phyloP scores from a whole-genome alignment of 1,140 invertebrate genomes.

The Mizuhopecten yessoensis region DNA sequence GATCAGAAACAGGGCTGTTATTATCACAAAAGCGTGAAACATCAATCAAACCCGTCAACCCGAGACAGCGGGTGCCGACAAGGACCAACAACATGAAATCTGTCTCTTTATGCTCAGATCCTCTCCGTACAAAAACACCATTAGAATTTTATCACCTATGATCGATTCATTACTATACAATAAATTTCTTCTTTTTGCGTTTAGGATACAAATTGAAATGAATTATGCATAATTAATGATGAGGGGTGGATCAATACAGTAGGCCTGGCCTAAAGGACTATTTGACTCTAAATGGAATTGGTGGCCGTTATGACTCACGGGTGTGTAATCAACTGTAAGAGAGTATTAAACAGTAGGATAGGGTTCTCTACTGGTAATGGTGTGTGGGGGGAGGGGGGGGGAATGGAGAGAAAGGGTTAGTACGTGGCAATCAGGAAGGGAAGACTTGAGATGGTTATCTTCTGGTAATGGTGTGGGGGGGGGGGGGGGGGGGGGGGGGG shows the following conservation, averaged over 20 bases:
- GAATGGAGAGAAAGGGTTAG: too few species aligned
- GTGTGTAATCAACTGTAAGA: neutral
- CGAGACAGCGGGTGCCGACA: neutral
- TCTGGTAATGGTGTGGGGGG: too few species aligned
- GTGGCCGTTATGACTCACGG: neutral
- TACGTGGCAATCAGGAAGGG: too few species aligned
- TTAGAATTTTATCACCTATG: neutral
- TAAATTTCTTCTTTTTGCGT: neutral
- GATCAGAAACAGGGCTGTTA: neutral
- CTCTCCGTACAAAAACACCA: neutral
- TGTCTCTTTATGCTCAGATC: neutral
- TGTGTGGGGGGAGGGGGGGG: too few species aligned
- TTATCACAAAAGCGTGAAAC: neutral
- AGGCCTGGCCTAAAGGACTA: constrained; percentile 8
- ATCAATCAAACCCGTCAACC: neutral
- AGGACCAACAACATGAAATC: neutral
- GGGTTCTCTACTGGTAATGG: neutral
- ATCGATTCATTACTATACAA: constrained; percentile 22
- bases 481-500: too few species aligned
- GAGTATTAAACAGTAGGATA: neutral
- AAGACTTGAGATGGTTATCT: too few species aligned
- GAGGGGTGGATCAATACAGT: neutral
- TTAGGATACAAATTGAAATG: constrained; percentile 32
- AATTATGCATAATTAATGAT: constrained; percentile 36
- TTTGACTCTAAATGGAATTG: constrained; percentile 22